Evolutionary conservation across 2,797 vertebrate species (phyloP).

Genomic region (Falco concolor): DNA sequence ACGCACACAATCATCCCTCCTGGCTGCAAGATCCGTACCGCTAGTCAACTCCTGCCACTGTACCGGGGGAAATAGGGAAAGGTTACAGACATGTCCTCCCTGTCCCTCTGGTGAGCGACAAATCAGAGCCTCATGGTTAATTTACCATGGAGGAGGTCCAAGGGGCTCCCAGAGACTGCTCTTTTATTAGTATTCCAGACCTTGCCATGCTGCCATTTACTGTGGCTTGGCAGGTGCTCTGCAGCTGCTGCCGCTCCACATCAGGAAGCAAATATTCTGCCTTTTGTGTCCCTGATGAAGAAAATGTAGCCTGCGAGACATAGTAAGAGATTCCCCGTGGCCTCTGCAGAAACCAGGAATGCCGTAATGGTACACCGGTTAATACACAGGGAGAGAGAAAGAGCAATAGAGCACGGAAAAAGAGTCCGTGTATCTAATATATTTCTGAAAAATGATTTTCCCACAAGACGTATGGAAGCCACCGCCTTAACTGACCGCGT

Average conservation of each 20-base stretch:
- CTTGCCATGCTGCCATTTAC: not conserved
- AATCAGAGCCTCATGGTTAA: not conserved
- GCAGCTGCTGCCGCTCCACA: conserved; percentile 29
- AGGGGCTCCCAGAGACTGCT: not conserved
- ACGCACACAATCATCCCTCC: not conserved
- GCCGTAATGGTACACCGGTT: not conserved
- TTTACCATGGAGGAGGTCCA: not conserved
- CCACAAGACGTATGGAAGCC: conserved; percentile 48
- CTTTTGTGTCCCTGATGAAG: not conserved
- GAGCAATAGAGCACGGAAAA: not conserved
- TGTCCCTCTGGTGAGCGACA: not conserved
- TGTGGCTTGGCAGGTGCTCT: not conserved
- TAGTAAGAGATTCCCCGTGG: not conserved
- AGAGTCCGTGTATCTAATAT: not conserved
- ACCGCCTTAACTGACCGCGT: conserved; percentile 48
- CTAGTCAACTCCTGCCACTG: not conserved
- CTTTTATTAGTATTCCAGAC: not conserved
- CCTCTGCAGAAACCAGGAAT: not conserved
- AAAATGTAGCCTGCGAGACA: not conserved
- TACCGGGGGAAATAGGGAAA: fast-evolving
- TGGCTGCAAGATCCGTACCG: not conserved
- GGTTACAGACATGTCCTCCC: not conserved
- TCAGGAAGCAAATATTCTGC: conserved; percentile 32
- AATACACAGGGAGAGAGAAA: not conserved
- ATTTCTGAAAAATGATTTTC: conserved; percentile 54